Base-by-base conservation (phyloP, 2,888 invertebrate species). In the Orgyia antiqua region DNA sequence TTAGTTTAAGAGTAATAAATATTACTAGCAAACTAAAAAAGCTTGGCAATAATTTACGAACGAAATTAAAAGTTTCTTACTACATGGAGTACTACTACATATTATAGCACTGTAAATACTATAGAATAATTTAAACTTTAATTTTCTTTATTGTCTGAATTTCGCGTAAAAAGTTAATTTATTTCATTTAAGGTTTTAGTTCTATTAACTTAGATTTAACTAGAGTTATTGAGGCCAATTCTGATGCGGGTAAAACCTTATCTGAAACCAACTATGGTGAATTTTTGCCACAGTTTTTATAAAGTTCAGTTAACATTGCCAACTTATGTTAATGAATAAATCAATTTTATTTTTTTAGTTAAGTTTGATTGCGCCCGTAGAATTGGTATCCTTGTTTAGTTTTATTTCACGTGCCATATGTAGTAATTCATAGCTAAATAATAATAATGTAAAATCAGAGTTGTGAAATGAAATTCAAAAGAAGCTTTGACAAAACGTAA, bases 1-100 rank as follows among this genome's bases (percentile, higher is more conserved):
- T 67, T 84, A 86, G 79, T 43, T 24, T 83, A 79, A 73, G 73
- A 54, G 48, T 62, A 45, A 46, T 34, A 46, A 58, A 50, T 57
- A 46, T 26, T 45, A 59, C n/a, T n/a, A n/a, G n/a, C n/a, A n/a
- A n/a, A n/a, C n/a, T n/a, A n/a, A 67, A 62, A 78, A 78, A 67
- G 83, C 82, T 82, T 83, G 80, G 84, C 84, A 84, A 79, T 83
- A 79, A 84, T 67, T 71, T 73, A n/a, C n/a, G n/a, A n/a, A n/a
- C n/a, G n/a, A n/a, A n/a, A n/a, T n/a, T n/a, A n/a, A n/a, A 61
- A 59, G 47, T 67, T 66, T 66, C 47, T 18, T 8, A 18, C 18
- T 8, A 8, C 8, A 8, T 8, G 18, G 8, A 20, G 33, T 42
- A 33, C 31, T 38, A 37, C 39, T 24, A 10, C 11, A 37, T 31